phyloP scores from a whole-genome alignment of 2,888 invertebrate species.

The Dryocosmus kuriphilus region DNA sequence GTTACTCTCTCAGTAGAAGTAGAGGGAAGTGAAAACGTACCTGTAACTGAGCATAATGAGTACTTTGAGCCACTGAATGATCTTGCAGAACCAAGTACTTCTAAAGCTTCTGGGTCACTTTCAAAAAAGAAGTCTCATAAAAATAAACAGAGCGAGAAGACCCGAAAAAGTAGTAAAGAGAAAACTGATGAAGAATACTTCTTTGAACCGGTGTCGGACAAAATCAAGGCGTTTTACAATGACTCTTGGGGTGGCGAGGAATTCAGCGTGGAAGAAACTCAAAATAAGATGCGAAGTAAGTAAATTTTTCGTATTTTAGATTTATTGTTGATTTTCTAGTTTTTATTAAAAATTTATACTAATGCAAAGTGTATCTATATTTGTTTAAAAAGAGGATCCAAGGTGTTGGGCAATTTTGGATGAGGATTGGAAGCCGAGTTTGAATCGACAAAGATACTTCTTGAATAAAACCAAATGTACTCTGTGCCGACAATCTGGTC shows the following conservation, averaged over 20 bases:
- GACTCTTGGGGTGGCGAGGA: conserved; percentile 83
- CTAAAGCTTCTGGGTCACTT: neutral
- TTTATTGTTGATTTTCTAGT: conserved; percentile 5
- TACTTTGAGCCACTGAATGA: conserved; percentile 22
- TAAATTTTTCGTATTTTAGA: conserved; percentile 47
- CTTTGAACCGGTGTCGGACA: conserved; percentile 70
- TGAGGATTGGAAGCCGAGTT: conserved; percentile 61
- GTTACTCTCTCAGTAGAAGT: neutral
- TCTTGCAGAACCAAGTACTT: conserved; percentile 15
- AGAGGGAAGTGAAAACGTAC: neutral
- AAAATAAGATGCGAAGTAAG: conserved; percentile 84
- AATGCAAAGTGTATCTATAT: conserved; percentile 16
- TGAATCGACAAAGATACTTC: conserved; percentile 59
- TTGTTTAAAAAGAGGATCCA: conserved; percentile 65
- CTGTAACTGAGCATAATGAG: neutral
- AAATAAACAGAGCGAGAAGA: neutral
- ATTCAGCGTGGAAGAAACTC: conserved; percentile 81
- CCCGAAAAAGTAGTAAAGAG: conserved; percentile 31
- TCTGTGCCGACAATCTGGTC: conserved; percentile 83
- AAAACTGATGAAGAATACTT: conserved; percentile 60
- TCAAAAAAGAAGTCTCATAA: neutral
- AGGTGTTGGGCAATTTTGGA: conserved; percentile 70
- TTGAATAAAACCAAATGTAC: conserved; percentile 76
- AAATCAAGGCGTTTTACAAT: conserved; percentile 84
- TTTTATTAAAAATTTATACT: neutral